Conservation (phyloP, 2,797 vertebrate genomes). For the Megaceryle alcyon region DNA sequence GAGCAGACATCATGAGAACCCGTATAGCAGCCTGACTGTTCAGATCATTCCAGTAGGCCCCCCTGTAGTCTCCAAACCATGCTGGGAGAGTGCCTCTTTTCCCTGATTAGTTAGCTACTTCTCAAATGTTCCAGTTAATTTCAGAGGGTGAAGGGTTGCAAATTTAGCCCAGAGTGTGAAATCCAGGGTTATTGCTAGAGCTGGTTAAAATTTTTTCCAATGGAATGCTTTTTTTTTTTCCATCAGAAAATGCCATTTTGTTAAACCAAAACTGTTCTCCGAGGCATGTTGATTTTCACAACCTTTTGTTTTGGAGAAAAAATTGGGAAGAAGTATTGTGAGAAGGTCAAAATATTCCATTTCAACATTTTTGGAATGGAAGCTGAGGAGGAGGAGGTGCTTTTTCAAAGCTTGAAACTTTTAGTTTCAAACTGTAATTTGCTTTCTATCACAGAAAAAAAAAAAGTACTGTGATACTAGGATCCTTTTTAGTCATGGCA, state of each 20-base stretch:
- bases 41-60: neutral
- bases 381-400: slow-evolving; percentile 5
- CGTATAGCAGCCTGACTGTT: neutral
- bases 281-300: slow-evolving; percentile 68
- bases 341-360: slow-evolving; percentile 73
- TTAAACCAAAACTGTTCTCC: slow-evolving; percentile 58
- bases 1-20: slow-evolving; percentile 39
- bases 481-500: neutral
- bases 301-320: slow-evolving; percentile 64
- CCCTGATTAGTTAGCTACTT: slow-evolving; percentile 51
- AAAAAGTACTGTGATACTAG: neutral
- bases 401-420: slow-evolving; percentile 37
- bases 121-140: slow-evolving; percentile 42
- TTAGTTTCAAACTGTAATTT: slow-evolving; percentile 39
- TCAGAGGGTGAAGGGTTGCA: slow-evolving; percentile 28
- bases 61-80: neutral
- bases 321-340: slow-evolving; percentile 44
- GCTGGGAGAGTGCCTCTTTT: slow-evolving; percentile 8
- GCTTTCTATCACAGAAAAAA: slow-evolving; percentile 12
- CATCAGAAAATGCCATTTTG: slow-evolving; percentile 59
- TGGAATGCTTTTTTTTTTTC: slow-evolving; percentile 53
- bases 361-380: slow-evolving; percentile 50
- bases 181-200: slow-evolving; percentile 50
- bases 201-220: slow-evolving; percentile 50
- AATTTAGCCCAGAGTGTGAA: slow-evolving; percentile 63